Evolutionary conservation across 2,888 invertebrate species (phyloP).

Genomic region (Sphecodes monilicornis): DNA sequence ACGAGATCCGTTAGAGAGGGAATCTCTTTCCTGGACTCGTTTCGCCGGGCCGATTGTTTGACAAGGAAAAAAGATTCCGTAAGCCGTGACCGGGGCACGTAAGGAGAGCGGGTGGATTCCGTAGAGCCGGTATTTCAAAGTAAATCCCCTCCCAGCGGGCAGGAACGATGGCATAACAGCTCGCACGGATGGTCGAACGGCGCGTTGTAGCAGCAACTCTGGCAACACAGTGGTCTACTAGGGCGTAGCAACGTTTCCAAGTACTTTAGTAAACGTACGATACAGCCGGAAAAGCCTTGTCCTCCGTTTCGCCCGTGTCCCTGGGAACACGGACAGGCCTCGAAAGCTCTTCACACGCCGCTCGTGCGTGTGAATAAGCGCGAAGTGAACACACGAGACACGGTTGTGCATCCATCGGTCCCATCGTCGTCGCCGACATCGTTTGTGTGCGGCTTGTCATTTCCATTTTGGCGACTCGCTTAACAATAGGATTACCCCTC

Average conservation of each 20-base stretch:
- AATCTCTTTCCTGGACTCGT: neutral
- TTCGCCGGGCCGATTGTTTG: constrained; percentile 4
- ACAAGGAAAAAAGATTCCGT: constrained; percentile 9
- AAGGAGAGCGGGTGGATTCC: constrained; percentile 38
- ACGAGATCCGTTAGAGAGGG: neutral
- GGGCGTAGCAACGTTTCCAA: constrained; percentile 45
- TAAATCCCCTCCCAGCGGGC: constrained; percentile 48
- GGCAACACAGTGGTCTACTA: constrained; percentile 46
- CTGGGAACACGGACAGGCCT: constrained; percentile 25
- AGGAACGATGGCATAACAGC: constrained; percentile 40
- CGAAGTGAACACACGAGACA: constrained; percentile 30
- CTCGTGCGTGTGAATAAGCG: constrained; percentile 32
- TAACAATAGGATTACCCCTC: constrained; percentile 54
- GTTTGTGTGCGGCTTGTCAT: constrained; percentile 52
- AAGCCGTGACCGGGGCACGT: constrained; percentile 22
- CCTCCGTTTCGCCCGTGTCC: constrained; percentile 42
- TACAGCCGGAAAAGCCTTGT: constrained; percentile 45
- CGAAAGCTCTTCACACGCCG: constrained; percentile 43
- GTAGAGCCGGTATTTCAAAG: constrained; percentile 40
- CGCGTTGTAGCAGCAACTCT: constrained; percentile 49
- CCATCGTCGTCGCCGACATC: neutral
- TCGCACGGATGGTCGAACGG: constrained; percentile 37
- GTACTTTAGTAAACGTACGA: constrained; percentile 56
- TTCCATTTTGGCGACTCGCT: constrained; percentile 50
- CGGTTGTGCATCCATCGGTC: constrained; percentile 34